These are phyloP conservation scores for Trichosurus vulpecula DNA, from an alignment of 2,797 vertebrate genomes.

Conservation along the genomic window DNA sequence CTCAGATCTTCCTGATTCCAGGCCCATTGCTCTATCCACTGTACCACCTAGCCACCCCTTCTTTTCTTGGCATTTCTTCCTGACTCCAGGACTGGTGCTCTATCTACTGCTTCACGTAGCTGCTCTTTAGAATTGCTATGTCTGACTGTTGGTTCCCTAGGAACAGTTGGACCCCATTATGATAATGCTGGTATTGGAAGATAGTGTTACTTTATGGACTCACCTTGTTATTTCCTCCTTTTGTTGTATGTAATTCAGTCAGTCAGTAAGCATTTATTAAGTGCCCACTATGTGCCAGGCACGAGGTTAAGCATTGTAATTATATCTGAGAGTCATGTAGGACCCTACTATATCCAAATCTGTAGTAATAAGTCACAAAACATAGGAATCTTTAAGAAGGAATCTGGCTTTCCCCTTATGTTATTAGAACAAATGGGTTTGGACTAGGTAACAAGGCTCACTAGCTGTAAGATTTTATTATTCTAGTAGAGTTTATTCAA, in stretches of 20 bases:
- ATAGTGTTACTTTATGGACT: not conserved
- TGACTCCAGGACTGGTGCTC: not conserved
- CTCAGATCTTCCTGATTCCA: not conserved
- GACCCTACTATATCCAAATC: not conserved
- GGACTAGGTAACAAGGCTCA: not conserved
- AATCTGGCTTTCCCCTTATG: not conserved
- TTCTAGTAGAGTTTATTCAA: not conserved
- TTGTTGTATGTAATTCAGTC: not conserved
- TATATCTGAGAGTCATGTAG: not conserved
- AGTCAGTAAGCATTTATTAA: not conserved
- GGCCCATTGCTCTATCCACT: not conserved
- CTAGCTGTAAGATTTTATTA: not conserved
- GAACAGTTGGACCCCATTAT: not conserved
- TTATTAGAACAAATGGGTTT: not conserved
- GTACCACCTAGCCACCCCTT: not conserved
- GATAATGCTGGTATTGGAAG: constrained; percentile 29
- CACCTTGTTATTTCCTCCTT: not conserved
- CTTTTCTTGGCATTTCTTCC: not conserved
- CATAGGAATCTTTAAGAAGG: constrained; percentile 29
- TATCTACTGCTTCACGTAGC: not conserved
- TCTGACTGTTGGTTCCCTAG: not conserved
- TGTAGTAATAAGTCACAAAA: not conserved
- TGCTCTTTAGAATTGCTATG: not conserved
- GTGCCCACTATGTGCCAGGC: not conserved
- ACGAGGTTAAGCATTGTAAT: not conserved